Conservation (phyloP, 2,113 vertebrate genomes). For the Ptilorrhoa leucosticta region DNA sequence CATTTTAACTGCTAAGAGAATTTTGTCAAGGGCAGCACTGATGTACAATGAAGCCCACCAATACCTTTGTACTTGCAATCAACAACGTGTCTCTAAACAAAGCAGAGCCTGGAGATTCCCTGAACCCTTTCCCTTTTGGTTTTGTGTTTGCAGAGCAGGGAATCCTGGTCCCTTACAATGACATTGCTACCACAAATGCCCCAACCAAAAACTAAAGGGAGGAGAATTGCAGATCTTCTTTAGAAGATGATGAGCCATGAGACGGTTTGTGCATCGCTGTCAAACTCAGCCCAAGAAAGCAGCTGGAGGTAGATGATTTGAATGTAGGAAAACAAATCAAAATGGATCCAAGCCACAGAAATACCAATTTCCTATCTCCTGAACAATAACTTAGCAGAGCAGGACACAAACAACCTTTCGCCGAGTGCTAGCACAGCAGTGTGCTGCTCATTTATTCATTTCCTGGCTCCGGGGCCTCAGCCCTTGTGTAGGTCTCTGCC, state of each 20-base stretch:
- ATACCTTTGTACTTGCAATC: background rate
- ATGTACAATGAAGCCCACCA: background rate
- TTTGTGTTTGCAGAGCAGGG: background rate
- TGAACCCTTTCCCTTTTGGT: background rate
- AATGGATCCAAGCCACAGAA: background rate
- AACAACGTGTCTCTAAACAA: fast-evolving
- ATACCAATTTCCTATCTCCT: background rate
- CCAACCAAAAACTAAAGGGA: background rate
- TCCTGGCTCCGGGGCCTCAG: background rate
- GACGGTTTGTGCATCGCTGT: background rate
- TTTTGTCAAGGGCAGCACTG: background rate
- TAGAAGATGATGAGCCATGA: background rate
- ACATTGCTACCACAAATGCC: background rate
- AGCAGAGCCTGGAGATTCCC: background rate
- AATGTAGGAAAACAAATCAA: background rate
- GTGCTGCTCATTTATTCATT: background rate
- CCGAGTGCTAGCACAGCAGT: fast-evolving
- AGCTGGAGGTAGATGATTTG: background rate
- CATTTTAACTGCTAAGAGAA: background rate
- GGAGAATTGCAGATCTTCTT: background rate
- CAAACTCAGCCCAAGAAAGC: background rate
- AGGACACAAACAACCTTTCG: background rate
- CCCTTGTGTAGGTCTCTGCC: background rate
- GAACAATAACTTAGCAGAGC: background rate
- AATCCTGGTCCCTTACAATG: background rate